A percentile compares a stretch with the other conserved stretches of the same genome.
Evolutionary conservation across 2,113 vertebrate genomes (phyloP).

Genomic region (Meles meles): DNA sequence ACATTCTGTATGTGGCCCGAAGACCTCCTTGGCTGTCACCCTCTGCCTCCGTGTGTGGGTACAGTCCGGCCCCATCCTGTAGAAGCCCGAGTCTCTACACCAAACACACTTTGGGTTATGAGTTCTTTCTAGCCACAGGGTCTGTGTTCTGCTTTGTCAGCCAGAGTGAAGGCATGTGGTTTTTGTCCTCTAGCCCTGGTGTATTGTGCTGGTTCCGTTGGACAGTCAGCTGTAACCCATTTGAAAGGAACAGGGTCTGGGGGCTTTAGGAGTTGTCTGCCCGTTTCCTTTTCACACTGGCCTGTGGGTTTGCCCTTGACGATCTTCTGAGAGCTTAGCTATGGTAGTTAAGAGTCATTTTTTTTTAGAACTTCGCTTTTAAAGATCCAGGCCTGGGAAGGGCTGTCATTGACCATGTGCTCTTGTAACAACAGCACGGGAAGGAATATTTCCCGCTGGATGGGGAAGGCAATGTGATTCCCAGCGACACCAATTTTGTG

Average conservation of each 20-base stretch:
- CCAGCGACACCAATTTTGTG: conserved; percentile 81
- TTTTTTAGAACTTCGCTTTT: neutral
- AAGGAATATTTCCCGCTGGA: conserved; percentile 85
- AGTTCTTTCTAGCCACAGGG: neutral
- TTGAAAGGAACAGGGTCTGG: neutral
- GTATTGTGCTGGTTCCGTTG: neutral
- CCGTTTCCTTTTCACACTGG: neutral
- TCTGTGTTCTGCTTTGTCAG: neutral
- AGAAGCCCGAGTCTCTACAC: neutral
- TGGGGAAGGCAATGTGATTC: conserved; percentile 81
- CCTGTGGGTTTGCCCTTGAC: neutral
- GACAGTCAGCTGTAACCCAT: neutral
- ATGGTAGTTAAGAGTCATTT: neutral
- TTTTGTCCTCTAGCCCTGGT: neutral
- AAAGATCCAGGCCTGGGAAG: neutral
- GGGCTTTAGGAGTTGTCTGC: neutral
- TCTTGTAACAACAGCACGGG: conserved; percentile 81
- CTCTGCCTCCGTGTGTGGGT: accelerated
- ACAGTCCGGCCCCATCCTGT: neutral
- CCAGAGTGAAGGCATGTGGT: neutral
- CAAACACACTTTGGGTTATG: neutral
- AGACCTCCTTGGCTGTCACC: accelerated
- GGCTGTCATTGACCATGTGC: neutral
- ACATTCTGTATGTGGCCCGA: accelerated
- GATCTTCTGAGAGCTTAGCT: neutral